These are phyloP conservation scores for Zootoca vivipara DNA, from an alignment of 2,113 vertebrate genomes.

Conservation along the genomic window DNA sequence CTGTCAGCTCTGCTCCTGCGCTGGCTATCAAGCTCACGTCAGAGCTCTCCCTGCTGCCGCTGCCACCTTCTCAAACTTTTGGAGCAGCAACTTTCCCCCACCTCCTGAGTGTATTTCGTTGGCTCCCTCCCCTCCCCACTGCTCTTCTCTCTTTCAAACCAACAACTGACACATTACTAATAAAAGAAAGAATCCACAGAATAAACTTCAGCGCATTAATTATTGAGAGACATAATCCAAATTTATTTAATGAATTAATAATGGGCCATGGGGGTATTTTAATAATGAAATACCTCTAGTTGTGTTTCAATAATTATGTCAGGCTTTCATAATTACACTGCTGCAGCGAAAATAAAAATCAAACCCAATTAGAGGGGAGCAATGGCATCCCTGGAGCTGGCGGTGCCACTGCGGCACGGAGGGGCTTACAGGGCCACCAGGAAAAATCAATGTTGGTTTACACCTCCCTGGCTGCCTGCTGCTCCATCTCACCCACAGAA, in stretches of 20 bases:
- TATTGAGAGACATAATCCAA: constrained; percentile 84
- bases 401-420: constrained; percentile 27
- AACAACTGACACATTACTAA: constrained; percentile 43
- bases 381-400: constrained; percentile 45
- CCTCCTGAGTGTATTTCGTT: background rate
- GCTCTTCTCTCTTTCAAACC: constrained; percentile 20
- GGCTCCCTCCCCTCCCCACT: background rate
- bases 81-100: background rate
- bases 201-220: constrained; percentile 79
- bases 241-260: constrained; percentile 93
- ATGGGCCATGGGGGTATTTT: constrained; percentile 86
- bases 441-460: constrained; percentile 38
- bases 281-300: constrained; percentile 90
- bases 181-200: constrained; percentile 62
- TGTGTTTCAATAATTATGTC: constrained; percentile 87
- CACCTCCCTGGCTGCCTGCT: background rate
- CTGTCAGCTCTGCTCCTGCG: background rate
- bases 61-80: background rate
- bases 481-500: rapidly evolving
- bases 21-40: background rate
- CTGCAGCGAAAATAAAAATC: constrained; percentile 70
- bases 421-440: constrained; percentile 32
- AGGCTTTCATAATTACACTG: constrained; percentile 86
- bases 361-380: constrained; percentile 66
- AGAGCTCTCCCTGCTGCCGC: background rate